These are phyloP conservation scores for Cyprinodon diabolis DNA, from an alignment of 2,797 vertebrate genomes.

Conservation along the genomic window DNA sequence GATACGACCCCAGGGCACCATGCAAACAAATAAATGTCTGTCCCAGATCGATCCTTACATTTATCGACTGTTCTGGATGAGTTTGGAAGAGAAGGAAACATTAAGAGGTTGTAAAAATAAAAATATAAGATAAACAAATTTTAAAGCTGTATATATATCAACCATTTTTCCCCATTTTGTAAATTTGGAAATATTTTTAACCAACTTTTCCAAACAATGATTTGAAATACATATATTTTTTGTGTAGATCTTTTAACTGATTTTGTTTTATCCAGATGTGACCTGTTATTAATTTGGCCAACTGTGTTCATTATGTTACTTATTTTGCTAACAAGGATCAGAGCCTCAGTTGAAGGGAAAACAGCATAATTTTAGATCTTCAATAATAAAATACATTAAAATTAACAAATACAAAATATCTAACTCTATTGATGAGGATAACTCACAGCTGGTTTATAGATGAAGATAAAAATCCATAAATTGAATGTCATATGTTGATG, in stretches of 20 bases:
- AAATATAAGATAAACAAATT: constrained; percentile 1
- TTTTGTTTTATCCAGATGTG: background rate
- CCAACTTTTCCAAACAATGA: background rate
- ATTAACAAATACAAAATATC: background rate
- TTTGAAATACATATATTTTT: background rate
- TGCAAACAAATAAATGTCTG: constrained; percentile 13
- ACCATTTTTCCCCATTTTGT: background rate
- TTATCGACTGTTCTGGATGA: background rate
- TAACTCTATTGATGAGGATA: background rate
- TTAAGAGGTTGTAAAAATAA: background rate
- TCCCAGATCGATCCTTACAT: constrained; percentile 15
- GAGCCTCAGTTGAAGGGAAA: background rate
- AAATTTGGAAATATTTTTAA: background rate
- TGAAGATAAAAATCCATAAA: background rate
- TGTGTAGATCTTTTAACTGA: background rate
- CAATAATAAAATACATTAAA: background rate
- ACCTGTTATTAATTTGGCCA: background rate
- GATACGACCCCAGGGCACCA: constrained; percentile 25
- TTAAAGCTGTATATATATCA: constrained; percentile 34
- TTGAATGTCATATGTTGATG: background rate
- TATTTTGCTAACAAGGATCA: background rate
- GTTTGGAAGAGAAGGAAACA: background rate
- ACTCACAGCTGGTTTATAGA: background rate
- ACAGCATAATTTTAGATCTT: background rate
- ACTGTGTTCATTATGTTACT: background rate